Base-by-base conservation (phyloP, 1,140 invertebrate species). In the Goniozus legneri region DNA sequence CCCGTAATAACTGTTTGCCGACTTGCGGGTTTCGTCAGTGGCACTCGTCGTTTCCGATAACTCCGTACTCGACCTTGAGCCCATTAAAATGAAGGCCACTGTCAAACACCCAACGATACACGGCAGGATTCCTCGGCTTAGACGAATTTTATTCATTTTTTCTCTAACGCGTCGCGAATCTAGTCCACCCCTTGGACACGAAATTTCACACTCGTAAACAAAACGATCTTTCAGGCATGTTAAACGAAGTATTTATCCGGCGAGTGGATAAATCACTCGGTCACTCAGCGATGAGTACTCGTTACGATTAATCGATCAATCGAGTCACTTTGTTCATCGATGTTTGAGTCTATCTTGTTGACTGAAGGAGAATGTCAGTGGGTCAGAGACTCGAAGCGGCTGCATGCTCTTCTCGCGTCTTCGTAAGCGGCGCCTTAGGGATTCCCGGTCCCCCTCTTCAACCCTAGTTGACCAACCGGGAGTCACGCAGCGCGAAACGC, bases 311-410 rank as follows among this genome's bases (percentile, higher is more conserved):
- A 48, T 39, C 22, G 33, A 44, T 37, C 22, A 21, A 24, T 3
- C 32, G 14, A 40, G 22, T 49, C 41, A 27, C 54, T 21, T 42
- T 33, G 48, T 40, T 53, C 42, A 45, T 19, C 14, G 50, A 48
- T 50, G 54, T 47, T 57, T 55, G 10, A 18, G 52, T 58, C 51
- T 53, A 37, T 34, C 42, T 54, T 60, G 51, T 58, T n/a, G 63
- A 72, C 64, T 66, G 58, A 69, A 10, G 54, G 70, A 67, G 71
- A 75, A 72, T 73, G 73, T 71, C 65, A 73, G 68, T 74, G 65
- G 73, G 71, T 74, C 73, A 75, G 64, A 66, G 44, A 63, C 63
- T 60, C 33, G 18, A 33, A 48, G 24, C 34, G 27, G 32, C 21
- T 16, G 36, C 13, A 14, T 8, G 18, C 13, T 18, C 22, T 35